phyloP scores from a whole-genome alignment of 2,113 vertebrate species.

The Menura novaehollandiae region DNA sequence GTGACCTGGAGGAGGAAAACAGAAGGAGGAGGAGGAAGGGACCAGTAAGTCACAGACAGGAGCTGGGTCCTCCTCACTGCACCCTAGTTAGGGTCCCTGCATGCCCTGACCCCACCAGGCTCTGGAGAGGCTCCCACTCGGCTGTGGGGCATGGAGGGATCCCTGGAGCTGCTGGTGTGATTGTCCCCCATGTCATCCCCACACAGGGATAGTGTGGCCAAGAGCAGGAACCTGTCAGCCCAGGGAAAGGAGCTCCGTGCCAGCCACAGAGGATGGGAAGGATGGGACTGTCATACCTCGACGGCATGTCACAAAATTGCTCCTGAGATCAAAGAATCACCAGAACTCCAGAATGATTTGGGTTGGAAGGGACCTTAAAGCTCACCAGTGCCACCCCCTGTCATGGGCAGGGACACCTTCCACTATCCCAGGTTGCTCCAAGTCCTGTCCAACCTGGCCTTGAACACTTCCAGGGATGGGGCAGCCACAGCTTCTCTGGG shows the following conservation, averaged over 20 bases:
- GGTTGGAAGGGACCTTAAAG: neutral
- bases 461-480: neutral
- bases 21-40: neutral
- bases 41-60: neutral
- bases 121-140: too few species aligned
- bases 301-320: neutral
- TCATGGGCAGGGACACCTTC: neutral
- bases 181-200: fast-evolving
- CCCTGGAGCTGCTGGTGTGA: neutral
- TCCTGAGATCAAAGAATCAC: neutral
- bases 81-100: too few species aligned
- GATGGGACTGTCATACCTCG: fast-evolving
- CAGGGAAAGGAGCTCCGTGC: neutral
- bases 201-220: neutral
- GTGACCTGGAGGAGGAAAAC: neutral
- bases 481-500: neutral
- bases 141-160: neutral
- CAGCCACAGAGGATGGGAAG: neutral
- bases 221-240: neutral
- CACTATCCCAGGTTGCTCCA: neutral
- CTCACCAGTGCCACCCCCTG: too few species aligned
- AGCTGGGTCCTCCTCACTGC: neutral
- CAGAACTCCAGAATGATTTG: fast-evolving
- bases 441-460: neutral
- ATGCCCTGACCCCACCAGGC: too few species aligned